A percentile compares a stretch with the other conserved stretches of the same genome.
Evolutionary conservation across 92 coral and sea anemone genomes (phyloP).

Genomic region (Metridium senile): DNA sequence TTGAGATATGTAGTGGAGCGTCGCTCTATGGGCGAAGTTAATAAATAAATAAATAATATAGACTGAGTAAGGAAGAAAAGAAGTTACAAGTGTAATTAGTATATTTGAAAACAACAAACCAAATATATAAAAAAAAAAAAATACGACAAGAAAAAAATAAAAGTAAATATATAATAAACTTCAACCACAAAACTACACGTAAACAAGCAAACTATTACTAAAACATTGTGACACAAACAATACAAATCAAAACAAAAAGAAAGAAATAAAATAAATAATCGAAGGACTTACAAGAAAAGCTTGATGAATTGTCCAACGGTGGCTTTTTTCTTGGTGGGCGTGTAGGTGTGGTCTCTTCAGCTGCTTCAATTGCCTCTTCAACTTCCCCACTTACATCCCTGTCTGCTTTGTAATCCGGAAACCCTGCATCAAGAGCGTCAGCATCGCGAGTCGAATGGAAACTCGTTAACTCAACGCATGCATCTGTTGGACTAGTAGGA

Average conservation of each 20-base stretch:
- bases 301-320: constrained; percentile 28
- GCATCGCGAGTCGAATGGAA: neutral
- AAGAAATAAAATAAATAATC: neutral
- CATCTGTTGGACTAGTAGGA: constrained; percentile 7
- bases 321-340: constrained; percentile 58
- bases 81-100: too few species aligned
- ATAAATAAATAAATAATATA: too few species aligned
- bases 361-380: constrained; percentile 12
- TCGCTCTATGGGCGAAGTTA: too few species aligned
- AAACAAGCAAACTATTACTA: too few species aligned
- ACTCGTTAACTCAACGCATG: neutral
- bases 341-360: constrained; percentile 30
- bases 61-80: too few species aligned
- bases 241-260: neutral
- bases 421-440: constrained; percentile 6
- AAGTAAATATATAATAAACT: neutral
- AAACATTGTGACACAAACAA: too few species aligned
- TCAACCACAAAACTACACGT: too few species aligned
- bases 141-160: neutral
- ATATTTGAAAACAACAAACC: too few species aligned
- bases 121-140: too few species aligned
- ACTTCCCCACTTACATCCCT: neutral
- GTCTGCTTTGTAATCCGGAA: too few species aligned
- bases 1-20: too few species aligned
- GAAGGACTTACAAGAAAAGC: constrained; percentile 52